Conservation (phyloP, 2,797 vertebrate species). For the Meriones psammophilus region DNA sequence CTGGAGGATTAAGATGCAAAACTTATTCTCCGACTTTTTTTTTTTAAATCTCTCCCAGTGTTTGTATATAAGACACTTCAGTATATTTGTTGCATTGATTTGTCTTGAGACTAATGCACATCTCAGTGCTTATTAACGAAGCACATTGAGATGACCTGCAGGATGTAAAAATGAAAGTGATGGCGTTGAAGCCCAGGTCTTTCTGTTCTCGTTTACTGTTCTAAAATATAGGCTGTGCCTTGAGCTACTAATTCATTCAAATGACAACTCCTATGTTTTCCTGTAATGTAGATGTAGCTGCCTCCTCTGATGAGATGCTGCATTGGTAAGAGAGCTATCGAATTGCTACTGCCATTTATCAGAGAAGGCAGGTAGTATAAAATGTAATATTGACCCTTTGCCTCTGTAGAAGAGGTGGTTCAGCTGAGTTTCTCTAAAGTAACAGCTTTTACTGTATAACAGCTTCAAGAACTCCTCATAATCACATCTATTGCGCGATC, state of each 20-base stretch:
- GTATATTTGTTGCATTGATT: constrained; percentile 7
- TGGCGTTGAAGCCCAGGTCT: not conserved
- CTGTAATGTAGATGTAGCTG: not conserved
- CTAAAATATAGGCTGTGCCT: not conserved
- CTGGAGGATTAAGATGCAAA: not conserved
- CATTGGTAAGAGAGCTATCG: not conserved
- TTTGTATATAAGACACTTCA: not conserved
- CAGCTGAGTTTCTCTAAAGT: not conserved
- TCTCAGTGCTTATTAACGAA: not conserved
- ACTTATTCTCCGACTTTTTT: not conserved
- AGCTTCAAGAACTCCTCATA: constrained; percentile 12
- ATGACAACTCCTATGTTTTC: not conserved
- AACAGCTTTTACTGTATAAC: constrained; percentile 31
- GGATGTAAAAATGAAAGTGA: not conserved
- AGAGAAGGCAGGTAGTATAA: not conserved
- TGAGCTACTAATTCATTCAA: constrained; percentile 2
- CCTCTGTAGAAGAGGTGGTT: not conserved
- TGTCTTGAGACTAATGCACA: not conserved
- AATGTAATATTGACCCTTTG: not conserved
- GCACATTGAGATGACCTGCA: not conserved
- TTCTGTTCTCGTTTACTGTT: not conserved
- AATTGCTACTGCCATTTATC: not conserved
- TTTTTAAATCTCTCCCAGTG: not conserved
- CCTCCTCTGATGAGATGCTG: not conserved
- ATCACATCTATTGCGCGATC: constrained; percentile 45